phyloP scores from a whole-genome alignment of 2,113 vertebrate species.

The Myrmecobius fasciatus region DNA sequence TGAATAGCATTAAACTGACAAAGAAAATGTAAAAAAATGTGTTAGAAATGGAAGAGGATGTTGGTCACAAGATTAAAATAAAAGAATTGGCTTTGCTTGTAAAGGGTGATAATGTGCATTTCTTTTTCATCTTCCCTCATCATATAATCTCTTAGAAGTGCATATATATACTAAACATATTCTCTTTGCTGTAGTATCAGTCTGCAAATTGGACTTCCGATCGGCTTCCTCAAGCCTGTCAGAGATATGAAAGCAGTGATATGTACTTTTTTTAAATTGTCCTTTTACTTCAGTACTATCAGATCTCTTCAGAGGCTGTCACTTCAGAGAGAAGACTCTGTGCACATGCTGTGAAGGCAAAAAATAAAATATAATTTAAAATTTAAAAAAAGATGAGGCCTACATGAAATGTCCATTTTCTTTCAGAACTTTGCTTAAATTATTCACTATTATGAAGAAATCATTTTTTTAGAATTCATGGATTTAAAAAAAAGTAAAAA shows the following conservation, averaged over 20 bases:
- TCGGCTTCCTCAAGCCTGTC: slow-evolving; percentile 69
- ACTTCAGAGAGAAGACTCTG: slow-evolving; percentile 67
- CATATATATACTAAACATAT: slow-evolving; percentile 40
- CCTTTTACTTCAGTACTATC: slow-evolving; percentile 71
- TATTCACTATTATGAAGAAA: slow-evolving; percentile 43
- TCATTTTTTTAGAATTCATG: neutral
- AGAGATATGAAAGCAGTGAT: slow-evolving; percentile 67
- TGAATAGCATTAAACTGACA: slow-evolving; percentile 1
- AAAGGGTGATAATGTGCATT: slow-evolving; percentile 53
- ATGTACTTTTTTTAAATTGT: slow-evolving; percentile 73
- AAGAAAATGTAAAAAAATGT: neutral
- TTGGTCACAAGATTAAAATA: neutral
- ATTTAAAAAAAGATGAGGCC: slow-evolving; percentile 8
- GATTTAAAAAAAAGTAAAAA: neutral
- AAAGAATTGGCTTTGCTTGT: neutral
- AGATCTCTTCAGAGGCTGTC: slow-evolving; percentile 64
- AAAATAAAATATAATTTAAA: slow-evolving; percentile 60
- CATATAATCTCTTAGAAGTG: slow-evolving; percentile 63
- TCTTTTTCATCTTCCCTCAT: slow-evolving; percentile 63
- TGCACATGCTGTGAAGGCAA: slow-evolving; percentile 37
- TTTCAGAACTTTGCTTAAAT: neutral
- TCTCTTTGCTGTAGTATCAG: slow-evolving; percentile 63
- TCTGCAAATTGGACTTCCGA: slow-evolving; percentile 66
- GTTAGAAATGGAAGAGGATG: neutral
- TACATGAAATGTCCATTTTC: neutral